Evolutionary conservation across 2,888 invertebrate species (phyloP), one percentile per base, ranked within the genome.

Genomic region (Meiosimyza platycephala): DNA sequence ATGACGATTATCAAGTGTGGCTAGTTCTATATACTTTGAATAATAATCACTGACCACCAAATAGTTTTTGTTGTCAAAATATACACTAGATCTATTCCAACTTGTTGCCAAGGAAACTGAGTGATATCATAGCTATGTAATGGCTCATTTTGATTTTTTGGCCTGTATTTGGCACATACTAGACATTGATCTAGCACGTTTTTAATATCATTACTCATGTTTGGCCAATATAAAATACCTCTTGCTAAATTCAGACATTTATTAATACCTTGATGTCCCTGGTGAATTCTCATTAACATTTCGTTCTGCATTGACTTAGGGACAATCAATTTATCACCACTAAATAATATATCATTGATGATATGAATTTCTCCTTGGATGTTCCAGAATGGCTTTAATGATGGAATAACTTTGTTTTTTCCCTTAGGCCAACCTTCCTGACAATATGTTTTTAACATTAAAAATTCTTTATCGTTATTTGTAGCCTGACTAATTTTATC

Each of bases 261-360:
- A 60, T 60, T 72, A 13, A 72, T 59, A 62, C 66, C 60, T 22
- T 57, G 55, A 72, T 72, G 67, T 16, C 72, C 67, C 48, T 72
- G 40, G 28, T 28, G 28, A 28, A 28, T 3, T 28, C 0, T 28
- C 28, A 28, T 28, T 28, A 28, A 28, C 28, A 28, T 28, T 2
- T 28, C 28, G 4, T 28, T 28, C 28, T 28, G 28, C 28, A 28
- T 28, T 28, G 28, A 28, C 28, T 28, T n/a, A n/a, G n/a, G n/a
- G n/a, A n/a, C n/a, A n/a, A n/a, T n/a, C n/a, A n/a, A n/a, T n/a
- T n/a, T n/a, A n/a, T n/a, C n/a, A n/a, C n/a, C n/a, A n/a, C n/a
- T n/a, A n/a, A n/a, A n/a, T n/a, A n/a, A n/a, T n/a, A n/a, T n/a
- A n/a, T n/a, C n/a, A n/a, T n/a, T n/a, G n/a, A n/a, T n/a, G n/a